Percentiles rank a stretch among this genome's conserved stretches.
phyloP scores from a whole-genome alignment of 2,113 vertebrate species.

The Seriola rivoliana region DNA sequence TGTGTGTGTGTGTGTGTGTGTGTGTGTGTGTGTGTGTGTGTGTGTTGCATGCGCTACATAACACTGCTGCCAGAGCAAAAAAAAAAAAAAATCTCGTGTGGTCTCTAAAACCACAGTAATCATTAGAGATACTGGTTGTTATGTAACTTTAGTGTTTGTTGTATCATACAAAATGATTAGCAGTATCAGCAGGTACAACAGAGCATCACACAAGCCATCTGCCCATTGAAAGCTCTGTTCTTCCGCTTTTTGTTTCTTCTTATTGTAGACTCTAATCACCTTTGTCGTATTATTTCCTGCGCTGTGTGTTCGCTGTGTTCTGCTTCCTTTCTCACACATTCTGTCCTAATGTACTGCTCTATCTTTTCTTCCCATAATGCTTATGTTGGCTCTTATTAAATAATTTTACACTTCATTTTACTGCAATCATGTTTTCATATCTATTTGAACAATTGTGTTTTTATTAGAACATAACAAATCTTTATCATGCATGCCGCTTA shows the following conservation, averaged over 20 bases:
- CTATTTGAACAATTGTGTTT: conserved; percentile 23
- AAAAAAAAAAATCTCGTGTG: no score
- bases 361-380: conserved; percentile 36
- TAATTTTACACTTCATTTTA: conserved; percentile 66
- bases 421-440: conserved; percentile 76
- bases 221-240: conserved; percentile 9
- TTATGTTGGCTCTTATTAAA: conserved; percentile 15
- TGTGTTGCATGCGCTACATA: not conserved
- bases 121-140: conserved; percentile 33
- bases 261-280: conserved; percentile 3
- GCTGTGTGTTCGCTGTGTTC: conserved; percentile 58
- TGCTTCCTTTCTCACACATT: conserved; percentile 33
- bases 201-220: conserved; percentile 25
- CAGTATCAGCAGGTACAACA: conserved; percentile 32
- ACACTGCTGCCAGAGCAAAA: not conserved
- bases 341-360: conserved; percentile 80
- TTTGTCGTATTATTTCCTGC: conserved; percentile 26
- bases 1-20: conserved; percentile 16
- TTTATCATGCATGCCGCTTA: conserved; percentile 34
- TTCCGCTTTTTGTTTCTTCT: conserved; percentile 16
- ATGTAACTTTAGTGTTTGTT: conserved; percentile 42
- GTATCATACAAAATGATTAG: conserved; percentile 41
- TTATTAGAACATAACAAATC: conserved; percentile 38
- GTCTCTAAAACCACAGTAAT: conserved; percentile 33
- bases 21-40: conserved; percentile 1